Conservation (phyloP, 1,140 invertebrate genomes). For the Ceratitis capitata region DNA sequence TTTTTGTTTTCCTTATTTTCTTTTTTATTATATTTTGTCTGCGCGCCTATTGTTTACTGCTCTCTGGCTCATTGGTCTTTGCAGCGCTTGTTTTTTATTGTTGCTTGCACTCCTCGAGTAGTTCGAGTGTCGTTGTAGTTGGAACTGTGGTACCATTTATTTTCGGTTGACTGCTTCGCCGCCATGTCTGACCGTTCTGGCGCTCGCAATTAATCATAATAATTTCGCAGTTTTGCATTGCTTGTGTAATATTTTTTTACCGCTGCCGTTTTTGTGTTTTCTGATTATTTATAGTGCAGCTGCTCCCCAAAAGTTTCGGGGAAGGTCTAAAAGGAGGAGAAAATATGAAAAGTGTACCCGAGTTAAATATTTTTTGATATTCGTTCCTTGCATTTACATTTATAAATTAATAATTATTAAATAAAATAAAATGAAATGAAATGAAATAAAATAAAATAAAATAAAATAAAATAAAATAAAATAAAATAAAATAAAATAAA, state of each 20-base stretch:
- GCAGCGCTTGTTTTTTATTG: not conserved
- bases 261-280: not conserved
- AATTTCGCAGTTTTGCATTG: not conserved
- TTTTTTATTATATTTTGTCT: not conserved
- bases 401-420: too few relatives aligned
- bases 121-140: not conserved
- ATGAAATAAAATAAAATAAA: too few relatives aligned
- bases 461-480: too few relatives aligned
- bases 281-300: not conserved
- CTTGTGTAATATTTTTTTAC: not conserved
- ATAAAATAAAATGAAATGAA: too few relatives aligned
- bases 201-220: slow-evolving; percentile 10
- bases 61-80: not conserved
- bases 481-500: too few relatives aligned
- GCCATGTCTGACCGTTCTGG: not conserved
- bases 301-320: not conserved
- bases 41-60: not conserved
- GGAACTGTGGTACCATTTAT: not conserved
- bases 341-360: not conserved
- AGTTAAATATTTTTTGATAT: too few relatives aligned
- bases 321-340: too few relatives aligned
- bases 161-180: not conserved
- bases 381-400: too few relatives aligned
- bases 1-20: not conserved
- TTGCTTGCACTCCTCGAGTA: not conserved